These are phyloP conservation scores for Cantharis rustica DNA, from an alignment of 2,888 invertebrate genomes.

Conservation along the genomic window DNA sequence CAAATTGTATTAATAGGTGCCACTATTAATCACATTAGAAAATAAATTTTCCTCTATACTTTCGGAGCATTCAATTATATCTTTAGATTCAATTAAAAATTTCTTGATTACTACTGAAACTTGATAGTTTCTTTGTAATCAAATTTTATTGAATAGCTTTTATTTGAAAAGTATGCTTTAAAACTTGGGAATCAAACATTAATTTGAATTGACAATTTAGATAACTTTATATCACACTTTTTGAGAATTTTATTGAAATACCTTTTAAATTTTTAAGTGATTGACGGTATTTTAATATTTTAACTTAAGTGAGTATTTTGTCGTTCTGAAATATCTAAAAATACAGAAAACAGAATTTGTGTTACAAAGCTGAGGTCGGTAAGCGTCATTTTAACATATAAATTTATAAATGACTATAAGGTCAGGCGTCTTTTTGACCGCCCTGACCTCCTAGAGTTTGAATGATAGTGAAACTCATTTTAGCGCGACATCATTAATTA, in stretches of 20 bases:
- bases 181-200: not conserved
- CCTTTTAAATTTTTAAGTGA: not conserved
- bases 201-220: not conserved
- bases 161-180: not conserved
- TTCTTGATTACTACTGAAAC: not conserved
- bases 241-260: not conserved
- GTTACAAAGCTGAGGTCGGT: not conserved
- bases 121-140: not conserved
- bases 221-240: not conserved
- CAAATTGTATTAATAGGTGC: not conserved
- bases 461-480: no score
- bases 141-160: not conserved
- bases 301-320: not conserved
- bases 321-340: not conserved
- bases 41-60: not conserved
- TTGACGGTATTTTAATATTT: not conserved
- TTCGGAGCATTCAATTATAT: not conserved
- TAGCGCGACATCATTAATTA: no score
- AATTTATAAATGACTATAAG: no score
- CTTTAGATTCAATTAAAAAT: not conserved
- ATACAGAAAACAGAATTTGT: not conserved
- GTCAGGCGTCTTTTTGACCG: no score
- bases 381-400: not conserved
- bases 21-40: not conserved
- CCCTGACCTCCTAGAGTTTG: no score